phyloP scores from a whole-genome alignment of 2,797 vertebrate genomes.

The Macropodus opercularis region DNA sequence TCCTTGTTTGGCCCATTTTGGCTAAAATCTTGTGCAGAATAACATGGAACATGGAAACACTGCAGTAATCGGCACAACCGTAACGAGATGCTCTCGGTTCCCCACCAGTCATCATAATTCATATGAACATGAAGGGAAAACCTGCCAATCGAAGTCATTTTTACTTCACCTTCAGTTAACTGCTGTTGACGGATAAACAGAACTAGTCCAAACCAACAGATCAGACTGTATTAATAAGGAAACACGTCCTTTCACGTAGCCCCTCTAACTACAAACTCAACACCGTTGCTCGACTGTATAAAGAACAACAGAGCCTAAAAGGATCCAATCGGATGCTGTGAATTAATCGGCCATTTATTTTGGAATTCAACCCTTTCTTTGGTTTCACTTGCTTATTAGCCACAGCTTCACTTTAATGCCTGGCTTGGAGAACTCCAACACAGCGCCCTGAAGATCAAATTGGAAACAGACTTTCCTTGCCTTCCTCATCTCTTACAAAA shows the following conservation, averaged over 20 bases:
- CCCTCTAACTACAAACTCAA: conserved; percentile 11
- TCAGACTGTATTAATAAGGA: conserved; percentile 2
- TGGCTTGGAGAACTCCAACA: conserved; percentile 48
- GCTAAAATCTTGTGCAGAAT: background rate
- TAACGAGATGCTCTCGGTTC: conserved; percentile 44
- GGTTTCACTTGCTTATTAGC: conserved; percentile 68
- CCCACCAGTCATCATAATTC: conserved; percentile 27
- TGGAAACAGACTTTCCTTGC: conserved; percentile 63
- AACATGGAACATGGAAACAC: conserved; percentile 40
- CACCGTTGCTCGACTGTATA: conserved; percentile 21
- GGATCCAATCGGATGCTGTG: conserved; percentile 58
- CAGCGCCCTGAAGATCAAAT: conserved; percentile 54
- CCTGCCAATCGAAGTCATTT: conserved; percentile 7
- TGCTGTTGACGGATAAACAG: conserved; percentile 9
- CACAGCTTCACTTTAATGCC: conserved; percentile 59
- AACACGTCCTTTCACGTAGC: conserved; percentile 15
- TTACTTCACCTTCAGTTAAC: conserved; percentile 11
- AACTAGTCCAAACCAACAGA: background rate
- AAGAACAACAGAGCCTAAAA: conserved; percentile 51
- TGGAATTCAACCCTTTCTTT: conserved; percentile 66
- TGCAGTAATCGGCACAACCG: conserved; percentile 25
- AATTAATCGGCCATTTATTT: conserved; percentile 71
- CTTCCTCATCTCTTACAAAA: conserved; percentile 24
- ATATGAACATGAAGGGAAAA: conserved; percentile 29
- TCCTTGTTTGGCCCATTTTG: conserved; percentile 4